Percentiles rank a stretch among this genome's conserved stretches.
phyloP scores from a whole-genome alignment of 2,113 vertebrate species.

The Callopanchax toddi region DNA sequence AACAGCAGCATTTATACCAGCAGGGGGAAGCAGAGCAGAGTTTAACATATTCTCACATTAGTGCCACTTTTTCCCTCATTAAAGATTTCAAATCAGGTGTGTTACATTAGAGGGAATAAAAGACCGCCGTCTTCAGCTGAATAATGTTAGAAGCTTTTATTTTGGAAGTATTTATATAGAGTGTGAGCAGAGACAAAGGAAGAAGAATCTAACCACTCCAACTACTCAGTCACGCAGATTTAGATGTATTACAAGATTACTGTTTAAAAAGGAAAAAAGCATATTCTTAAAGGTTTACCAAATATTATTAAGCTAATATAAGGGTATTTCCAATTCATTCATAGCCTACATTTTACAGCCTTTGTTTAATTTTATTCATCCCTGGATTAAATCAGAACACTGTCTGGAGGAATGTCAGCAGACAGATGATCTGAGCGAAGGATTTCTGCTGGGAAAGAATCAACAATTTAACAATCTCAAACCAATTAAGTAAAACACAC shows the following conservation, averaged over 20 bases:
- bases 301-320: no score
- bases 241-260: no score
- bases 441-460: neutral
- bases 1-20: neutral
- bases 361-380: slow-evolving; percentile 50
- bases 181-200: no score
- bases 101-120: neutral
- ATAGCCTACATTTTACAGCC: no score
- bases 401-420: slow-evolving; percentile 35
- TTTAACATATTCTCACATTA: neutral
- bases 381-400: slow-evolving; percentile 44
- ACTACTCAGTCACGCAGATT: no score
- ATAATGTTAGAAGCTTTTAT: no score
- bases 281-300: no score
- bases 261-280: no score
- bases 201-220: no score
- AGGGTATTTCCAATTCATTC: no score
- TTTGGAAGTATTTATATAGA: no score
- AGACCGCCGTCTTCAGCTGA: slow-evolving; percentile 9
- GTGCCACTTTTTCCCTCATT: neutral
- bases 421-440: slow-evolving; percentile 44
- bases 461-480: neutral
- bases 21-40: slow-evolving; percentile 47
- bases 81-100: neutral
- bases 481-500: slow-evolving; percentile 22